Evolutionary conservation across 1,140 invertebrate genomes (phyloP).

Genomic region (Holcopasites calliopsidis): DNA sequence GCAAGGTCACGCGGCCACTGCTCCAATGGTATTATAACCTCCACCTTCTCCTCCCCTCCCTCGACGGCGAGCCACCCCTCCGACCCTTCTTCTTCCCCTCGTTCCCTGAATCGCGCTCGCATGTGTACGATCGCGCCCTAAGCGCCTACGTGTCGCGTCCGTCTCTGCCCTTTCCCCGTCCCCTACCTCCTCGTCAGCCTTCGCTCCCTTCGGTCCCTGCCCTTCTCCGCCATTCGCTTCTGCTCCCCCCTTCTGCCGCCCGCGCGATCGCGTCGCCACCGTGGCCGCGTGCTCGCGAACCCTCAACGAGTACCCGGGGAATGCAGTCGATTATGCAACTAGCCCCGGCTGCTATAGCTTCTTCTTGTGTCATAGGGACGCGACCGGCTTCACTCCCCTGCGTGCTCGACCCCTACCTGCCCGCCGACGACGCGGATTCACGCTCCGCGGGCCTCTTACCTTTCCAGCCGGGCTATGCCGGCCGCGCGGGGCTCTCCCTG

Average conservation of each 20-base stretch:
- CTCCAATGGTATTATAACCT: constrained; percentile 65
- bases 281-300: background rate
- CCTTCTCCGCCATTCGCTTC: background rate
- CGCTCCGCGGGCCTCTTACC: constrained; percentile 16
- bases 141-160: constrained; percentile 40
- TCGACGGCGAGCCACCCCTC: constrained; percentile 29
- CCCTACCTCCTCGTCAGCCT: background rate
- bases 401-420: constrained; percentile 11
- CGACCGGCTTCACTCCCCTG: constrained; percentile 11
- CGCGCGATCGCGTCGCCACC: background rate
- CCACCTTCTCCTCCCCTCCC: constrained; percentile 52
- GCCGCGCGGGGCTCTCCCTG: no score
- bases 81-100: constrained; percentile 16
- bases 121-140: constrained; percentile 33
- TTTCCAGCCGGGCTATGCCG: background rate
- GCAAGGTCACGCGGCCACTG: constrained; percentile 66
- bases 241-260: background rate
- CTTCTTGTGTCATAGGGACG: constrained; percentile 69
- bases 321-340: constrained; percentile 73
- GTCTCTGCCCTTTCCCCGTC: background rate
- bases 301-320: constrained; percentile 49
- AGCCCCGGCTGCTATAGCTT: constrained; percentile 72
- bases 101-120: constrained; percentile 1
- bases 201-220: background rate
- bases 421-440: no score